Evolutionary conservation across 2,888 invertebrate species (phyloP), one percentile per base, ranked within the genome.

Genomic region (Tortricodes alternella): DNA sequence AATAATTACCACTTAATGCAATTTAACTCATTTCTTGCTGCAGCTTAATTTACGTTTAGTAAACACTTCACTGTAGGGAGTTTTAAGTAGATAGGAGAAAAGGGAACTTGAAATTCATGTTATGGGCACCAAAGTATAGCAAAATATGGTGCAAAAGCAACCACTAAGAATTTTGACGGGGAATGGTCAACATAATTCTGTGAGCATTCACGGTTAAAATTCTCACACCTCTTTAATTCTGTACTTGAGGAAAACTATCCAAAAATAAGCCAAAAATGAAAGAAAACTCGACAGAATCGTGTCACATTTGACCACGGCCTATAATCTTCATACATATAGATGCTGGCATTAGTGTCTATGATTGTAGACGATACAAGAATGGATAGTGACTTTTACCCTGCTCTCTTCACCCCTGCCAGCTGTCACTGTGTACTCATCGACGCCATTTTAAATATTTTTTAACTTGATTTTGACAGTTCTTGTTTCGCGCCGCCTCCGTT

Each of bases 91-190:
- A 41, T 11, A 27, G 15, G n/a, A 41, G 34, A 32, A 43, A 34
- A 34, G 16, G 27, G 48, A 35, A 35, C 49, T 35, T 55, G 55
- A 56, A 56, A 62, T 68, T 80, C 80, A 80, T 76, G 74, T 48
- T 70, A 75, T 68, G 76, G 71, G 75, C 71, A 78, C 49, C 21
- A 24, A 46, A n/a, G 8, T 2, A 11, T 8, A 27, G 21, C 18
- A 0, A 11, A 55, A 19, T 27, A 9, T 27, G 15, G 9, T 41
- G 35, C 27, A 15, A 35, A 43, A 41, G 9, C 29, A 32, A 35
- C 24, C n/a, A 43, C 5, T 37, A 43, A 49, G 43, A 49, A 49
- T 56, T 49, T 49, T 7, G 24, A 21, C 49, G 49, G 43, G n/a
- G 43, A 56, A 43, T 35, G 27, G 9, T 37, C 49, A 43, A 34